These are phyloP conservation scores for Drosophila murphyi DNA, from an alignment of 1,140 invertebrate species.

Conservation along the genomic window DNA sequence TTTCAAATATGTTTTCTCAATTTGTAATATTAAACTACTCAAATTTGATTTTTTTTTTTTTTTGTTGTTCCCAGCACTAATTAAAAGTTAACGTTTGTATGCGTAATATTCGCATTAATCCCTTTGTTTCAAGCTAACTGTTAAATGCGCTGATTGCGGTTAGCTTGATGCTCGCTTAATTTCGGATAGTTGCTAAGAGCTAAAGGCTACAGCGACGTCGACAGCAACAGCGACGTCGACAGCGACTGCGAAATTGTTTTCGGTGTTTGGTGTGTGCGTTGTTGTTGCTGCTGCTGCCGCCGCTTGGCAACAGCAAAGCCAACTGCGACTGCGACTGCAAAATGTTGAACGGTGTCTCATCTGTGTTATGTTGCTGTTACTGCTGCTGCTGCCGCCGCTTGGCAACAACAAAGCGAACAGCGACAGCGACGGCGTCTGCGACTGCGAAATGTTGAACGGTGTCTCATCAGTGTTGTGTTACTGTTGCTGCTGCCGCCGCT, in stretches of 20 bases:
- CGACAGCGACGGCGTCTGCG: background rate
- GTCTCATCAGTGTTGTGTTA: constrained; percentile 10
- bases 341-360: too few relatives aligned
- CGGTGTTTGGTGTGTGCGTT: too few relatives aligned
- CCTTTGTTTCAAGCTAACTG: constrained; percentile 14
- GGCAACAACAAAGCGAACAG: background rate
- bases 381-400: too few relatives aligned
- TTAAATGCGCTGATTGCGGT: constrained; percentile 15
- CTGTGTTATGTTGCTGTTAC: too few relatives aligned
- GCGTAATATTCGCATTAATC: background rate
- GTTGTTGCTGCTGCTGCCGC: too few relatives aligned
- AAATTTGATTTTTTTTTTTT: too few relatives aligned
- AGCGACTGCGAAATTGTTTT: background rate
- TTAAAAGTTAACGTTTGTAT: background rate
- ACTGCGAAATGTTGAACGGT: constrained; percentile 16
- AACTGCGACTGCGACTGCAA: too few relatives aligned
- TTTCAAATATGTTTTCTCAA: too few relatives aligned
- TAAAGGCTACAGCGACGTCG: background rate
- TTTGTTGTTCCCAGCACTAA: too few relatives aligned
- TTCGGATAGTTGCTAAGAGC: constrained; percentile 25
- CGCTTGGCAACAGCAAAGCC: too few relatives aligned
- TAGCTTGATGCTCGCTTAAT: constrained; percentile 13
- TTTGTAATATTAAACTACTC: too few relatives aligned
- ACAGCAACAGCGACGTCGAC: background rate
- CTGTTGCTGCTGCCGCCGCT: constrained; percentile 20